Base-by-base conservation (phyloP, 1,140 invertebrate species). In the Stenopsyche tienmushanensis region DNA sequence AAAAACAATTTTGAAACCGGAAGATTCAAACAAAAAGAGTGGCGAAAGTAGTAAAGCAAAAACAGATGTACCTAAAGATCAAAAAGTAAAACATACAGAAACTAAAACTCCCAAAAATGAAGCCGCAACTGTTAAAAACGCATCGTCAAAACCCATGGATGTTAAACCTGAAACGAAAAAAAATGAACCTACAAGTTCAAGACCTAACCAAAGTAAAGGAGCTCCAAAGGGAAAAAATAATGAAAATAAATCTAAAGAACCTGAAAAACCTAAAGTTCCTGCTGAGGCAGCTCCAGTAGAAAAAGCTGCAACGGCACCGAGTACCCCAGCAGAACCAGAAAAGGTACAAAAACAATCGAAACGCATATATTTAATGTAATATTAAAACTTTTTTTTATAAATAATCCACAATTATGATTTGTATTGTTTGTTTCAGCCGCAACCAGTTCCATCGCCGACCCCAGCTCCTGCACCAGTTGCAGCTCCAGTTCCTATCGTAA, bases 301-400 rank as follows among this genome's bases (percentile, higher is more conserved):
- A 26, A 49, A 24, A 26, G 29, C 41, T 20, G 26, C 58, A 24
- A 25, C 29, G 1, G 17, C 44, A 15, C 2, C 52, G 26, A 17
- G 17, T 47, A 59, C 49, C 25, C 29, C 55, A 45, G 13, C 17
- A 18, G 57, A 60, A 47, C 26, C 41, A 1, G 54, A 57, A 57
- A 42, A 39, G 39, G 54, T 57, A 8, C 5, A 13, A 34, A n/a
- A n/a, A n/a, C n/a, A n/a, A n/a, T n/a, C n/a, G n/a, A n/a, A n/a
- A n/a, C n/a, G 7, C 34, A 39, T 39, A 39, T 13, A 39, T 39
- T 39, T 13, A 39, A 8, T 39, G 34, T 8, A 39, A 8, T 39
- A 39, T 39, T 39, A 13, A 39, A 39, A 39, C 7, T 13, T 7
- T 8, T 39, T 13, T 13, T n/a, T n/a, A n/a, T n/a, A n/a, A n/a